These are phyloP conservation scores for Cercopithecus mona DNA, from an alignment of 2,113 vertebrate species.

Conservation along the genomic window DNA sequence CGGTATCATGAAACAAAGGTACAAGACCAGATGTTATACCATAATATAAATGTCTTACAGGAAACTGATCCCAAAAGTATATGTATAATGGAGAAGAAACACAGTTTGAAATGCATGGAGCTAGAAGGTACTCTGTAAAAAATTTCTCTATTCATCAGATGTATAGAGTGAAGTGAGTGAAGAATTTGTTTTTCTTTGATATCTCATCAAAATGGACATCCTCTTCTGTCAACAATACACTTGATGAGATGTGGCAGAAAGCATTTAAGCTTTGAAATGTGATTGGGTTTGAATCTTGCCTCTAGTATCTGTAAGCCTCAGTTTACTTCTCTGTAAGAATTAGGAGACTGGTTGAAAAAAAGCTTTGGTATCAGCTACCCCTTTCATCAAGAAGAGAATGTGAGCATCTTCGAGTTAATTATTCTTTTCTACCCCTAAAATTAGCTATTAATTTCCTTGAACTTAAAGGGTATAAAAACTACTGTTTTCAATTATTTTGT, in stretches of 20 bases:
- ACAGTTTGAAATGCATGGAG: background rate
- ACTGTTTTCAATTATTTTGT: background rate
- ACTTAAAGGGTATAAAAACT: background rate
- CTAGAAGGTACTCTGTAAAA: background rate
- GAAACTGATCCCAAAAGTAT: background rate
- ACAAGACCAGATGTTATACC: background rate
- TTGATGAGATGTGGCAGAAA: background rate
- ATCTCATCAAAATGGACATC: background rate
- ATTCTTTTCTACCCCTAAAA: background rate
- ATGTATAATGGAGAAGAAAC: background rate
- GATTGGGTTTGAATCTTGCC: background rate
- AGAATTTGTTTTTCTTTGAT: background rate
- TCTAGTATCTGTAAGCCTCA: background rate
- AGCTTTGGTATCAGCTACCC: background rate
- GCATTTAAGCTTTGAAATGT: background rate
- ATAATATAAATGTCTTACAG: background rate
- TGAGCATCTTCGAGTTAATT: background rate
- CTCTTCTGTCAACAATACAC: background rate
- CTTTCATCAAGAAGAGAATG: background rate
- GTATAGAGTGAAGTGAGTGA: background rate
- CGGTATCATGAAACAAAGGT: background rate
- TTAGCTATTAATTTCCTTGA: constrained; percentile 37
- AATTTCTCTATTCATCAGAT: background rate
- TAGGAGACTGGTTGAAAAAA: background rate
- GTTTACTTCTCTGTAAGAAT: background rate